A percentile compares a stretch with the other conserved stretches of the same genome.
These are phyloP conservation scores for Peromyscus polionotus DNA, from an alignment of 2,113 vertebrate species.

Conservation along the genomic window DNA sequence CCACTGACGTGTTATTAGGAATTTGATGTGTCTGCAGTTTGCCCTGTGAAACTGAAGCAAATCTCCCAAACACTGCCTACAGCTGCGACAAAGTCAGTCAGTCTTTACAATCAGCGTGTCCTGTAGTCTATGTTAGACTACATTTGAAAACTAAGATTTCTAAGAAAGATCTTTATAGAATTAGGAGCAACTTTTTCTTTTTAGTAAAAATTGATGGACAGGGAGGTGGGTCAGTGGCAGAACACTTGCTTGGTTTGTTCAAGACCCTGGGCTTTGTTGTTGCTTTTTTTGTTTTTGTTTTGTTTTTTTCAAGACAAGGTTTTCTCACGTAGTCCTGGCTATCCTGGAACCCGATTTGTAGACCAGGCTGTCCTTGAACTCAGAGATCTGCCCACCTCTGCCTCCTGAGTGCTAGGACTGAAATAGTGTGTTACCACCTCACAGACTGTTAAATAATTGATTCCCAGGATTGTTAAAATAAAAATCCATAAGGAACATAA, in stretches of 20 bases:
- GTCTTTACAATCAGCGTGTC: slow-evolving; percentile 44
- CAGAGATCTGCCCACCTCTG: not conserved
- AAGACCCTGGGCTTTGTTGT: not conserved
- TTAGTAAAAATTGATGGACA: not conserved
- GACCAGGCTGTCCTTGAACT: not conserved
- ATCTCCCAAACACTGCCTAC: slow-evolving; percentile 95
- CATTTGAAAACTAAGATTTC: not conserved
- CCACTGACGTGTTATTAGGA: slow-evolving; percentile 97
- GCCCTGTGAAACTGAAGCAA: slow-evolving; percentile 93
- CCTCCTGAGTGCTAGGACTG: not conserved
- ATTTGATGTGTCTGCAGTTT: slow-evolving; percentile 92
- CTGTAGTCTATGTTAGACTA: not conserved
- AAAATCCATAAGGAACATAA: not conserved
- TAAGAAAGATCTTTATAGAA: slow-evolving; percentile 4
- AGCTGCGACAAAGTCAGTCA: slow-evolving; percentile 90
- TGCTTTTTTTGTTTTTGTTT: not conserved
- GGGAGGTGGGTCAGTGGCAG: not conserved
- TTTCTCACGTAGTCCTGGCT: not conserved
- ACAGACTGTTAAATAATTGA: not conserved
- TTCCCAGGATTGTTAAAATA: not conserved
- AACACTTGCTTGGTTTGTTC: not conserved
- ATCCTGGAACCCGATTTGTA: not conserved
- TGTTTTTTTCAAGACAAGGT: not conserved
- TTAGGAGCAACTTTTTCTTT: not conserved
- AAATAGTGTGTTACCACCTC: not conserved